A percentile compares a stretch with the other conserved stretches of the same genome.
Conservation (phyloP, 2,888 invertebrate species). For the Lycophotia porphyrea region DNA sequence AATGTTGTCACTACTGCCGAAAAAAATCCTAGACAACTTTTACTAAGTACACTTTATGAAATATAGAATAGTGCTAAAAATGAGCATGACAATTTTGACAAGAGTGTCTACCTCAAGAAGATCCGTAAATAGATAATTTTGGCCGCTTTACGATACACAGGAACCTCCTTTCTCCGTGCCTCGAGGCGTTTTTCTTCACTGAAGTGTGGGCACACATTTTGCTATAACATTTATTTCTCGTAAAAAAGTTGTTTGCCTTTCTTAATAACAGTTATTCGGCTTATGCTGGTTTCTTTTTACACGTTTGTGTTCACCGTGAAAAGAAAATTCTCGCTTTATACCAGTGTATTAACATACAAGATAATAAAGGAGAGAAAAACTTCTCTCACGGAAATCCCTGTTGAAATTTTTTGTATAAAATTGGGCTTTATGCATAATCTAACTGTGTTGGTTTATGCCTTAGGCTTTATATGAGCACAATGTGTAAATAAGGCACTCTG, state of each 20-base stretch:
- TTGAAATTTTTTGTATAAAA: conserved; percentile 43
- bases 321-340: conserved; percentile 62
- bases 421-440: conserved; percentile 37
- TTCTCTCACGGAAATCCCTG: conserved; percentile 34
- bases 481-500: background rate
- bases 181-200: conserved; percentile 52
- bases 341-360: conserved; percentile 61
- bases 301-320: conserved; percentile 59
- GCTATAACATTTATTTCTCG: conserved; percentile 67
- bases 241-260: conserved; percentile 67
- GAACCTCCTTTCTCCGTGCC: conserved; percentile 54
- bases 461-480: conserved; percentile 3
- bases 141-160: conserved; percentile 60
- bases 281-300: conserved; percentile 65
- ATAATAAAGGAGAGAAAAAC: conserved; percentile 52
- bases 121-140: conserved; percentile 65
- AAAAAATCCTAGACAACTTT: background rate
- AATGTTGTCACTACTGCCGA: too few species aligned
- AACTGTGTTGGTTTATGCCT: conserved; percentile 33
- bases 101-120: conserved; percentile 48
- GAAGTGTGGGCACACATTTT: conserved; percentile 54
- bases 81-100: conserved; percentile 42
- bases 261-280: conserved; percentile 66
- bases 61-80: conserved; percentile 33
- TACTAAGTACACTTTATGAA: background rate